These are phyloP conservation scores for Acrobasis consociella DNA, from an alignment of 2,888 invertebrate species.

Conservation along the genomic window DNA sequence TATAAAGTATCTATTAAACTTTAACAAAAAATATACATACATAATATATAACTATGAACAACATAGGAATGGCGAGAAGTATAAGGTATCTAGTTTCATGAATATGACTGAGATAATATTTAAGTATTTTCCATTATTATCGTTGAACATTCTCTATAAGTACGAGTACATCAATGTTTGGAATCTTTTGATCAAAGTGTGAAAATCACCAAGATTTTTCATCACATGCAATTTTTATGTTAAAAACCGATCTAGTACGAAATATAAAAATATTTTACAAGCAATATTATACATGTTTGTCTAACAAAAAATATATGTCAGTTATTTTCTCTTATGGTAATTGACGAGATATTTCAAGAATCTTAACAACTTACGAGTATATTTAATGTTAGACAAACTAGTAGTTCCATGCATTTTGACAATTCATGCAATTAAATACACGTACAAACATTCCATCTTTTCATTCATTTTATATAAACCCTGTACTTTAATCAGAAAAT, in stretches of 20 bases:
- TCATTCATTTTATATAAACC: constrained; percentile 27
- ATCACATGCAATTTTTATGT: constrained; percentile 9
- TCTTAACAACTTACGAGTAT: neutral
- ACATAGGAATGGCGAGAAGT: constrained; percentile 62
- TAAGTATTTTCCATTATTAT: neutral
- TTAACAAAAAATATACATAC: constrained; percentile 38
- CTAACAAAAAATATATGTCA: neutral
- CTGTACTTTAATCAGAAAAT: constrained; percentile 32
- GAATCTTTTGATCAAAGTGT: neutral
- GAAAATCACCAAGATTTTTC: neutral
- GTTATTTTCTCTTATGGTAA: no score
- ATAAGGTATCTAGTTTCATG: constrained; percentile 30
- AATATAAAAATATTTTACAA: constrained; percentile 18
- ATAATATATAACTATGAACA: constrained; percentile 46
- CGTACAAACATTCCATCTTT: constrained; percentile 1
- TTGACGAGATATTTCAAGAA: no score
- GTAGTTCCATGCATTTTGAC: constrained; percentile 2
- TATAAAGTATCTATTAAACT: constrained; percentile 42
- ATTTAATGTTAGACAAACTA: constrained; percentile 7
- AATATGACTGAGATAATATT: constrained; percentile 18
- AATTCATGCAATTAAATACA: constrained; percentile 4
- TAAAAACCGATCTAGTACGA: constrained; percentile 6
- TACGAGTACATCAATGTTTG: constrained; percentile 1
- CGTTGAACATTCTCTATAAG: neutral
- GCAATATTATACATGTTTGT: neutral